These are phyloP conservation scores for Taenioides sp. DNA, from an alignment of 2,797 vertebrate genomes.

Conservation along the genomic window DNA sequence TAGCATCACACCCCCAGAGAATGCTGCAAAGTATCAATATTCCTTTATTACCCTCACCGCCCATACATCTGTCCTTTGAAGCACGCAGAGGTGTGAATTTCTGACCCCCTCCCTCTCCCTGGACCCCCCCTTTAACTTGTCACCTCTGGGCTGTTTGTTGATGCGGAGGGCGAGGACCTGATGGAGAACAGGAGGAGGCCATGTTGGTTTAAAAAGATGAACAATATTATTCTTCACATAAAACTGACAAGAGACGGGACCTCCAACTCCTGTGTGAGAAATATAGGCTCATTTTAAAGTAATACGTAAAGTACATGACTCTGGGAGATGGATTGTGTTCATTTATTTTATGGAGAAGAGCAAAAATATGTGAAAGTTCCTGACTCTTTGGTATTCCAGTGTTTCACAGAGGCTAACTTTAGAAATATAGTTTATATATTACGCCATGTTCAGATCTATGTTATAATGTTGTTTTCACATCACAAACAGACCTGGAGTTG, in stretches of 20 bases:
- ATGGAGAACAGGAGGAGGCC: neutral
- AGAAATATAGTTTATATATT: too few species aligned
- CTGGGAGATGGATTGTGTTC: slow-evolving; percentile 2
- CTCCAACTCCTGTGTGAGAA: neutral
- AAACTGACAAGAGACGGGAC: slow-evolving; percentile 15
- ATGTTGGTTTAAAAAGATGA: slow-evolving; percentile 27
- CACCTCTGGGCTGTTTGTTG: slow-evolving; percentile 6
- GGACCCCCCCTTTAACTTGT: neutral
- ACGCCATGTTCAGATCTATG: too few species aligned
- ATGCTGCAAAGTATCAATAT: too few species aligned
- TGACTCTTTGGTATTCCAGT: too few species aligned
- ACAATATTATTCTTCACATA: slow-evolving; percentile 43
- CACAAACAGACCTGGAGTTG: too few species aligned
- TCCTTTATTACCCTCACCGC: too few species aligned
- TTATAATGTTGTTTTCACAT: too few species aligned
- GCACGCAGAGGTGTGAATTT: slow-evolving; percentile 39
- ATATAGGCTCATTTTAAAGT: neutral
- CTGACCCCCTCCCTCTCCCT: too few species aligned
- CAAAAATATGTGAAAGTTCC: too few species aligned
- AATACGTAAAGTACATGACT: neutral
- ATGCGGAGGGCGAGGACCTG: neutral
- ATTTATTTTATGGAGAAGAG: neutral
- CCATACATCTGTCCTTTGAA: slow-evolving; percentile 21
- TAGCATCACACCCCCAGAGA: too few species aligned
- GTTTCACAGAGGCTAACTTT: too few species aligned